Percentiles rank a stretch among this genome's conserved stretches.
Conservation (phyloP, 1,140 invertebrate genomes). For the Drosophila albomicans region DNA sequence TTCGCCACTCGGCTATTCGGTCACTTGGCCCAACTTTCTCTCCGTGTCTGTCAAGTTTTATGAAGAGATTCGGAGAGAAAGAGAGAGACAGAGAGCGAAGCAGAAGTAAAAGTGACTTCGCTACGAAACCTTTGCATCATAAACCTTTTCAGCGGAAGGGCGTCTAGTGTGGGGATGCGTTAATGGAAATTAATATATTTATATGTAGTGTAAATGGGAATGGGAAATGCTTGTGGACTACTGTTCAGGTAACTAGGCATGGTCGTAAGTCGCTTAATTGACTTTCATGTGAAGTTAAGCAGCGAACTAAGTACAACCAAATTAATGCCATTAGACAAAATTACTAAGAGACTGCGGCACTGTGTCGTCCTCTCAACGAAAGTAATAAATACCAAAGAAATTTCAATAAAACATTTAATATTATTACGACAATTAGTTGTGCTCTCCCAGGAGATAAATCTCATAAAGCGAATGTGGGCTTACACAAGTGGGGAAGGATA, state of each 20-base stretch:
- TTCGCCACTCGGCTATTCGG: constrained; percentile 24
- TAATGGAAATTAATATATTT: constrained; percentile 75
- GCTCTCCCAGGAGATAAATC: background rate
- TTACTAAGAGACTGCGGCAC: background rate
- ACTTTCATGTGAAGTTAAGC: constrained; percentile 51
- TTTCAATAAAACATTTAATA: constrained; percentile 5
- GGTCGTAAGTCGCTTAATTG: constrained; percentile 71
- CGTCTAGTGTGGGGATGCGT: constrained; percentile 35
- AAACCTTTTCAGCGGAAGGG: constrained; percentile 55
- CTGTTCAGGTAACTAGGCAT: constrained; percentile 48
- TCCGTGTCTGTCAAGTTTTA: constrained; percentile 14
- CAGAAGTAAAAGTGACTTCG: background rate
- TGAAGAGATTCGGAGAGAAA: background rate
- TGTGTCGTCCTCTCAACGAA: background rate
- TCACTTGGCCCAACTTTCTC: constrained; percentile 27
- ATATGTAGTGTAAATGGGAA: background rate
- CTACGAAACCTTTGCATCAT: constrained; percentile 66
- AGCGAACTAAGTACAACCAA: constrained; percentile 26
- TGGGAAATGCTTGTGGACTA: background rate
- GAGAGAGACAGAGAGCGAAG: too few species aligned
- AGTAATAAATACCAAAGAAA: background rate
- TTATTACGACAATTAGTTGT: background rate
- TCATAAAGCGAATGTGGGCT: background rate
- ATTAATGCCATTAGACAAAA: constrained; percentile 40
- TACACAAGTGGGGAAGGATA: background rate